Conservation (phyloP, 2,113 vertebrate species). For the Anthoscopus minutus region DNA sequence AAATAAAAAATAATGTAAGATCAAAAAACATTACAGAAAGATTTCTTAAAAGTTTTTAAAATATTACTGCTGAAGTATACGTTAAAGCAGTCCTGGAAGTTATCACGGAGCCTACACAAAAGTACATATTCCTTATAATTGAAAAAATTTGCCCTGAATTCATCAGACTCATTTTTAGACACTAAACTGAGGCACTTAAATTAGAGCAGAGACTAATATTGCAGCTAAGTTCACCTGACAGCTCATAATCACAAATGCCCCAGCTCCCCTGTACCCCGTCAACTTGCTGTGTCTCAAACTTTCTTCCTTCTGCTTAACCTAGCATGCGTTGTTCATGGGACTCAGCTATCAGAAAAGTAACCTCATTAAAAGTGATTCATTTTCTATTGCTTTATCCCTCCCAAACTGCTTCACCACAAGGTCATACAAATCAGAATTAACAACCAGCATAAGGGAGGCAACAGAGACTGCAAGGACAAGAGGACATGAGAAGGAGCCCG, state of each 20-base stretch:
- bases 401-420: not conserved
- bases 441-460: not conserved
- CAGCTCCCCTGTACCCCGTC: not conserved
- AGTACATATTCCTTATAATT: not conserved
- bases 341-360: not conserved
- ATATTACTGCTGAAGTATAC: not conserved
- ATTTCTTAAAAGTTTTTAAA: not conserved
- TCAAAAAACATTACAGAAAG: not conserved
- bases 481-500: not conserved
- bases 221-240: not conserved
- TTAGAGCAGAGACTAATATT: not conserved
- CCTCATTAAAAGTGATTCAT: not conserved
- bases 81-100: not conserved
- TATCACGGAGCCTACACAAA: accelerated
- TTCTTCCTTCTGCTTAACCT: not conserved
- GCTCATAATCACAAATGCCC: not conserved
- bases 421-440: not conserved
- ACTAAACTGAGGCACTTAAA: not conserved
- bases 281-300: accelerated
- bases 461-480: not conserved
- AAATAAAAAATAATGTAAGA: accelerated
- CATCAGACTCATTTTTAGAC: not conserved
- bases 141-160: not conserved
- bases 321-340: accelerated
- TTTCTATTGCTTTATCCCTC: not conserved